Evolutionary conservation across 2,797 vertebrate genomes (phyloP).

Genomic region (Threskiornis aethiopicus): DNA sequence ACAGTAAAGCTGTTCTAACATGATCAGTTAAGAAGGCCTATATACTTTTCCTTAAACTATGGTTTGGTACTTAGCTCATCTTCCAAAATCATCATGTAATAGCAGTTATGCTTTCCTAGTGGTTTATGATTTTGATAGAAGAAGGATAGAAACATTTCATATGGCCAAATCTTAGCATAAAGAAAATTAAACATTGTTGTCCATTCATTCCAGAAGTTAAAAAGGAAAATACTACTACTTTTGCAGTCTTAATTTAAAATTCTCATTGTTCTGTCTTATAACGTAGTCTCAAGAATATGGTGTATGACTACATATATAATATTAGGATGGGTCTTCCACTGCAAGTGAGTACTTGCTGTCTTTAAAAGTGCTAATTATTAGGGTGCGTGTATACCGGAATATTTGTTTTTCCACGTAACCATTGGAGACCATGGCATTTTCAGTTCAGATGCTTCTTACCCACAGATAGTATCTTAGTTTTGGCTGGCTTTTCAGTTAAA

Average conservation of each 20-base stretch:
- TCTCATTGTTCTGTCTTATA: background rate
- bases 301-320: background rate
- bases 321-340: background rate
- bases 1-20: background rate
- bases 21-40: background rate
- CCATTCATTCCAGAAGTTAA: background rate
- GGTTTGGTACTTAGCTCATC: background rate
- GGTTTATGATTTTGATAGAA: background rate
- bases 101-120: background rate
- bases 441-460: conserved; percentile 20
- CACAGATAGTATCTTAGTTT: conserved; percentile 38
- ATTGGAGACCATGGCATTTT: conserved; percentile 2
- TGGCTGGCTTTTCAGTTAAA: conserved; percentile 11
- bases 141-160: background rate
- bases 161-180: background rate
- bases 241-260: background rate
- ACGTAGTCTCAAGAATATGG: background rate
- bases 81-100: background rate
- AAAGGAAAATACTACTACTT: background rate
- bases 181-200: background rate
- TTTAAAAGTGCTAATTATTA: conserved; percentile 43
- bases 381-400: background rate
- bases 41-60: background rate
- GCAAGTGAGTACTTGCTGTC: conserved; percentile 41
- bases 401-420: background rate